Conservation (phyloP, 1,140 invertebrate species). For the Drosophila tristis region DNA sequence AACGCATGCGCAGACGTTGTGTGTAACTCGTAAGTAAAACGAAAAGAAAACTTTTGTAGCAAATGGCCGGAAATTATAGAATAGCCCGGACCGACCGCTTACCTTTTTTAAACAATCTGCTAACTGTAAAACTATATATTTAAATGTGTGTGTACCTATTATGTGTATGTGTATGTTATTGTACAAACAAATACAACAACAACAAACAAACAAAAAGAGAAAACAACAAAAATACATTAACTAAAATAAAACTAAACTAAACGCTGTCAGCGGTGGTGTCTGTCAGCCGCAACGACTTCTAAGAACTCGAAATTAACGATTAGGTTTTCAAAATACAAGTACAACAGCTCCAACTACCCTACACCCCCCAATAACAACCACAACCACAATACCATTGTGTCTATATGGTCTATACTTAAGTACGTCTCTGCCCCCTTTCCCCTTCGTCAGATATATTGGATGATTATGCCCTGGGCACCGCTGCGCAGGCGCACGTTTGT, state of each 20-base stretch:
- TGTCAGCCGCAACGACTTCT: slow-evolving; percentile 33
- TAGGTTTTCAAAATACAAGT: slow-evolving; percentile 57
- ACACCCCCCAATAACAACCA: slow-evolving; percentile 30
- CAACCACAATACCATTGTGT: slow-evolving; percentile 1
- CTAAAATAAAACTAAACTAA: slow-evolving; percentile 23
- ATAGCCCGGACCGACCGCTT: background rate
- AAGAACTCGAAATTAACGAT: slow-evolving; percentile 68
- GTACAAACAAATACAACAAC: slow-evolving; percentile 58
- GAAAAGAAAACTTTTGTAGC: slow-evolving; percentile 16
- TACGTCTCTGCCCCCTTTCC: slow-evolving; percentile 35
- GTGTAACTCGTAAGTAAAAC: slow-evolving; percentile 5
- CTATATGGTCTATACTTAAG: slow-evolving; percentile 47
- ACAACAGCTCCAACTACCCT: slow-evolving; percentile 36
- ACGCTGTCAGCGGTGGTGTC: slow-evolving; percentile 50
- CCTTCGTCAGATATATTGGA: background rate
- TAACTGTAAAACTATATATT: slow-evolving; percentile 56
- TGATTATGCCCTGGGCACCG: slow-evolving; percentile 43
- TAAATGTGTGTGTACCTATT: slow-evolving; percentile 52
- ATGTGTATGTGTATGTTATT: slow-evolving; percentile 68
- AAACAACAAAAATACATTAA: slow-evolving; percentile 34
- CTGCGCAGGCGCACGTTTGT: slow-evolving; percentile 74
- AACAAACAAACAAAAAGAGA: slow-evolving; percentile 23
- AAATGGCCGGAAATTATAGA: slow-evolving; percentile 1
- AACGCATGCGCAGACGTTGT: slow-evolving; percentile 45
- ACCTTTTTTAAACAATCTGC: slow-evolving; percentile 40